Percentiles rank a stretch among this genome's conserved stretches.
phyloP scores from a whole-genome alignment of 2,888 invertebrate genomes.

The Pseudoips prasinana region DNA sequence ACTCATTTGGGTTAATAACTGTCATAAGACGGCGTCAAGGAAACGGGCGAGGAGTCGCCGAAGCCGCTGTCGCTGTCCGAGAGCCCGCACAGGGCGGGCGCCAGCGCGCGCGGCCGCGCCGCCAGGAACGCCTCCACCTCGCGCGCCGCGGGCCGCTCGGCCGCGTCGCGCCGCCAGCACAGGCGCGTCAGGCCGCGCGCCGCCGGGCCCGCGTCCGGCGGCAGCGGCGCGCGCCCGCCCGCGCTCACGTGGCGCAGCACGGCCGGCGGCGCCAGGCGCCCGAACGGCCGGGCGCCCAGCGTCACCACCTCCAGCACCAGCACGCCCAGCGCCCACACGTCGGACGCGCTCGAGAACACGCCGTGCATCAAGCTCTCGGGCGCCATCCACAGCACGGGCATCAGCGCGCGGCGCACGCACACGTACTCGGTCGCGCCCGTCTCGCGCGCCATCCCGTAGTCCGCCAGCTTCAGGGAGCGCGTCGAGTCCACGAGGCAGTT shows the following conservation, averaged over 20 bases:
- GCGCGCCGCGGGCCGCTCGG: constrained; percentile 86
- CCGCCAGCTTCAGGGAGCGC: constrained; percentile 88
- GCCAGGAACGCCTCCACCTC: constrained; percentile 89
- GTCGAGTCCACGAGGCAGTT: constrained; percentile 90
- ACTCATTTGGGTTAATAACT: too few species aligned
- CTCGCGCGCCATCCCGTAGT: constrained; percentile 93
- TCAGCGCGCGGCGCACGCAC: constrained; percentile 90
- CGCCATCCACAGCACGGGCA: constrained; percentile 96
- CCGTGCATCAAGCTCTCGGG: constrained; percentile 92
- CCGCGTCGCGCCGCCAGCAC: constrained; percentile 88
- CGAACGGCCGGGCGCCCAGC: constrained; percentile 94
- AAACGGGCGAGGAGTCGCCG: constrained; percentile 16
- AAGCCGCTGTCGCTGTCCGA: constrained; percentile 34
- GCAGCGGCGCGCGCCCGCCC: constrained; percentile 85
- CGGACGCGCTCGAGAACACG: constrained; percentile 90
- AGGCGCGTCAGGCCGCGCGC: constrained; percentile 83
- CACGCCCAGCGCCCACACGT: constrained; percentile 94
- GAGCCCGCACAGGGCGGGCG: constrained; percentile 25
- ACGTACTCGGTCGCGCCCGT: constrained; percentile 91
- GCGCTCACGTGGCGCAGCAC: constrained; percentile 83
- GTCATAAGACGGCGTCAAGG: too few species aligned
- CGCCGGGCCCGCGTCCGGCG: constrained; percentile 68
- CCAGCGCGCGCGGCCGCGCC: constrained; percentile 82
- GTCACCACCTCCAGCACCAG: constrained; percentile 92
- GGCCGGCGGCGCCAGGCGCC: constrained; percentile 86